Conservation (phyloP, 1,140 invertebrate species). For the Telenomus remus region DNA sequence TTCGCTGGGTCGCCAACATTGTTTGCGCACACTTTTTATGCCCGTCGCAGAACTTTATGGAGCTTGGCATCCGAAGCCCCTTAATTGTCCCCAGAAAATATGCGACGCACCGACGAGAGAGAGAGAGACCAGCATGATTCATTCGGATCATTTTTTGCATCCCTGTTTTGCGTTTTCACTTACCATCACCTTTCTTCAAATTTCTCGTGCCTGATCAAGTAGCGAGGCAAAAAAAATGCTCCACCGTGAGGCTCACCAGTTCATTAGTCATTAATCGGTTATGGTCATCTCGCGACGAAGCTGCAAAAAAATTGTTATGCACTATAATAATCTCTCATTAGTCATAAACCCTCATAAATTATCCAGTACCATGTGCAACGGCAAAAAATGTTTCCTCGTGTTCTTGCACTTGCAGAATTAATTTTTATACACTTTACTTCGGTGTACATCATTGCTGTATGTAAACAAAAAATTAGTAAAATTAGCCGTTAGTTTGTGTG, state of each 20-base stretch:
- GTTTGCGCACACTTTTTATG: constrained; percentile 17
- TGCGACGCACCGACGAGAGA: neutral
- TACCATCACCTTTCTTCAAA: constrained; percentile 37
- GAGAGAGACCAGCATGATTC: constrained; percentile 15
- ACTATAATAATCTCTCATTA: constrained; percentile 19
- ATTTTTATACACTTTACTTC: too few species aligned
- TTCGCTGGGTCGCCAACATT: constrained; percentile 9
- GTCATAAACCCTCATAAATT: constrained; percentile 36
- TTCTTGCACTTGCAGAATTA: too few species aligned
- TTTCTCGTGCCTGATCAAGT: constrained; percentile 11
- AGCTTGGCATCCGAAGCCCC: constrained; percentile 19
- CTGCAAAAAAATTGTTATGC: constrained; percentile 13
- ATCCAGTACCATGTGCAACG: neutral
- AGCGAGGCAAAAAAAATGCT: constrained; percentile 18
- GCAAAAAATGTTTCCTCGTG: too few species aligned
- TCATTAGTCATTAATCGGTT: constrained; percentile 48
- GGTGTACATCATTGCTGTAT: too few species aligned
- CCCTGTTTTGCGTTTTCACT: constrained; percentile 22
- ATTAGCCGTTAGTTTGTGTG: too few species aligned
- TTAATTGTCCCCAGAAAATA: constrained; percentile 21
- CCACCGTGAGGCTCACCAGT: constrained; percentile 18
- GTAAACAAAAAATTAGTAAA: too few species aligned
- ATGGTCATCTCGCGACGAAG: constrained; percentile 25
- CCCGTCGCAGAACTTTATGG: constrained; percentile 8
- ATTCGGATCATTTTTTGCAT: constrained; percentile 32